Evolutionary conservation across 2,113 vertebrate genomes (phyloP).

Genomic region (Microtus richardsoni): DNA sequence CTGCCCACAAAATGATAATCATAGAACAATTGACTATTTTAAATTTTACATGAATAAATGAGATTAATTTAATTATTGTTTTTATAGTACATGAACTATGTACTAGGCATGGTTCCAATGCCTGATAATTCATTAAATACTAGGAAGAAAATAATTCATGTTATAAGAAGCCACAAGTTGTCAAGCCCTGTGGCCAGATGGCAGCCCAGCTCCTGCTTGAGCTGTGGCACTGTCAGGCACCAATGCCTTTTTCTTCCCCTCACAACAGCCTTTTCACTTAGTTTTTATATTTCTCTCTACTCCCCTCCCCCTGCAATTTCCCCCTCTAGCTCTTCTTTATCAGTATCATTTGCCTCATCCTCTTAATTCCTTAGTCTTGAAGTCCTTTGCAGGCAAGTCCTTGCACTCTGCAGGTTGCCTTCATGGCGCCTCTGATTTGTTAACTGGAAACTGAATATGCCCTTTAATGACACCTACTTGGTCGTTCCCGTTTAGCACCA

Average conservation of each 20-base stretch:
- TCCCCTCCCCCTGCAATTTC: not conserved
- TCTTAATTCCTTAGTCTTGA: not conserved
- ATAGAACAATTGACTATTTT: not conserved
- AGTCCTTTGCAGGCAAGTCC: not conserved
- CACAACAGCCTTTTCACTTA: not conserved
- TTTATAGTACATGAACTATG: conserved; percentile 31
- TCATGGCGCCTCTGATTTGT: not conserved
- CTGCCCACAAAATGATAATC: not conserved
- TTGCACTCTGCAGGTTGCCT: not conserved
- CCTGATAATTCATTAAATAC: conserved; percentile 10
- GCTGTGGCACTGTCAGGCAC: not conserved
- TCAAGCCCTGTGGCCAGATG: not conserved
- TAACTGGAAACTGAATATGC: not conserved
- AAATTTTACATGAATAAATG: not conserved
- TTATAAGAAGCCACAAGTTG: not conserved
- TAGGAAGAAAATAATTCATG: not conserved
- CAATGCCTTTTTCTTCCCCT: not conserved
- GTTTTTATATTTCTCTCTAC: not conserved
- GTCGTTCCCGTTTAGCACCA: not conserved
- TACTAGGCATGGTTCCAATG: not conserved
- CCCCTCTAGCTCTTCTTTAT: not conserved
- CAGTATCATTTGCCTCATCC: not conserved
- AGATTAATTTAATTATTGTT: not conserved
- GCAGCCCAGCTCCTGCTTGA: not conserved
- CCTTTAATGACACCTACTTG: not conserved